These are phyloP conservation scores for Sander vitreus DNA, from an alignment of 2,113 vertebrate genomes.

Conservation along the genomic window DNA sequence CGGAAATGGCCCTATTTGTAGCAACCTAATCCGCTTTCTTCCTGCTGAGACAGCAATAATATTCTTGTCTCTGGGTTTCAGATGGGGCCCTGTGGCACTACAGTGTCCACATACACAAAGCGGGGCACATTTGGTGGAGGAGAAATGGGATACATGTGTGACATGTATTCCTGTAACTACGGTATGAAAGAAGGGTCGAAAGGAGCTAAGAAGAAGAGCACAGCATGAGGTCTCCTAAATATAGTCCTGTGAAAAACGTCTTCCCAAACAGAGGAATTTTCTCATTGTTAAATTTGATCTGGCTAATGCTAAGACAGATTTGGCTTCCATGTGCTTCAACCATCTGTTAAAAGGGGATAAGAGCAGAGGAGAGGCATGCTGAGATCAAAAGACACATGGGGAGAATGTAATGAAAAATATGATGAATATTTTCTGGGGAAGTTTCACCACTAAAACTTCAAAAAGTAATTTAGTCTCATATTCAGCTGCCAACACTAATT, in stretches of 20 bases:
- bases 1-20: conserved; percentile 70
- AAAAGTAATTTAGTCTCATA: conserved; percentile 46
- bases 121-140: conserved; percentile 38
- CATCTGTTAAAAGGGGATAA: conserved; percentile 72
- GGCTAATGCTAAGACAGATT: conserved; percentile 71
- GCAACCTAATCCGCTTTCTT: conserved; percentile 78
- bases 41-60: conserved; percentile 78
- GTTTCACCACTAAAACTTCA: conserved; percentile 55
- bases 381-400: conserved; percentile 81
- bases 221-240: conserved; percentile 74
- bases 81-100: conserved; percentile 64
- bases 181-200: conserved; percentile 37
- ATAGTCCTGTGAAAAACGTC: conserved; percentile 62
- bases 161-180: conserved; percentile 37
- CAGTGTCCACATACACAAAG: conserved; percentile 63
- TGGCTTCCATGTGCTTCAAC: conserved; percentile 52
- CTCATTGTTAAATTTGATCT: conserved; percentile 74
- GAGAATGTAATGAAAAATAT: conserved; percentile 66
- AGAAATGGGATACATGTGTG: conserved; percentile 35
- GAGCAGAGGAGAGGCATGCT: conserved; percentile 69
- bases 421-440: conserved; percentile 55
- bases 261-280: conserved; percentile 65
- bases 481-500: neutral
- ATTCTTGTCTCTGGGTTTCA: conserved; percentile 78
- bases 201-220: conserved; percentile 42